Percentiles rank a stretch among this genome's conserved stretches.
Conservation (phyloP, 2,797 vertebrate genomes). For the Hemibagrus guttatus region DNA sequence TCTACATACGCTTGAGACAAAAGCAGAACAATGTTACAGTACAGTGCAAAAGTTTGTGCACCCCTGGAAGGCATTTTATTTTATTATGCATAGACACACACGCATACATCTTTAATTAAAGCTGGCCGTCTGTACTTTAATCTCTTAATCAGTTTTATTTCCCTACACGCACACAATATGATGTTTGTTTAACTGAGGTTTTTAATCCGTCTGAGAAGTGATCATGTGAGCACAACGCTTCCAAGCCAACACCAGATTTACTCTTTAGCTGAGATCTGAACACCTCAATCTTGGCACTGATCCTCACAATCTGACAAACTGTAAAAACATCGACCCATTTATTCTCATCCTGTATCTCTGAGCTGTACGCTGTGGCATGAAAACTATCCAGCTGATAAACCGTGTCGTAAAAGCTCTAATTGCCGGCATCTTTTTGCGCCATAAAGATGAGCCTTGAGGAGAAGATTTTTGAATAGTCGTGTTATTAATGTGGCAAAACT, state of each 20-base stretch:
- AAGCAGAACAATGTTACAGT: neutral
- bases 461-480: neutral
- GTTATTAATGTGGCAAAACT: neutral
- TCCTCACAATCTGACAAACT: neutral
- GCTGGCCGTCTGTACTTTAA: neutral
- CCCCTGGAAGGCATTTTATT: neutral
- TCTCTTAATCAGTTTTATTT: neutral
- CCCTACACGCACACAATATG: neutral
- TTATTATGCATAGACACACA: neutral
- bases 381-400: conserved; percentile 4
- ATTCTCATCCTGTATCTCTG: neutral
- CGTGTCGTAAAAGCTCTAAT: neutral
- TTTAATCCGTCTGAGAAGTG: neutral
- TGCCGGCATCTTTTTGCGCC: neutral
- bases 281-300: neutral
- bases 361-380: neutral
- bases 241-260: neutral
- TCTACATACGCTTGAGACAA: neutral
- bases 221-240: neutral
- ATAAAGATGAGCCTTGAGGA: neutral
- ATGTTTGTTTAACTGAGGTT: neutral
- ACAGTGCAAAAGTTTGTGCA: neutral
- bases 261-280: neutral
- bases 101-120: neutral
- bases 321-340: no score